Evolutionary conservation across 2,113 vertebrate species (phyloP), one percentile per base, ranked within the genome.

Genomic region (Ancistrus triradiatus): DNA sequence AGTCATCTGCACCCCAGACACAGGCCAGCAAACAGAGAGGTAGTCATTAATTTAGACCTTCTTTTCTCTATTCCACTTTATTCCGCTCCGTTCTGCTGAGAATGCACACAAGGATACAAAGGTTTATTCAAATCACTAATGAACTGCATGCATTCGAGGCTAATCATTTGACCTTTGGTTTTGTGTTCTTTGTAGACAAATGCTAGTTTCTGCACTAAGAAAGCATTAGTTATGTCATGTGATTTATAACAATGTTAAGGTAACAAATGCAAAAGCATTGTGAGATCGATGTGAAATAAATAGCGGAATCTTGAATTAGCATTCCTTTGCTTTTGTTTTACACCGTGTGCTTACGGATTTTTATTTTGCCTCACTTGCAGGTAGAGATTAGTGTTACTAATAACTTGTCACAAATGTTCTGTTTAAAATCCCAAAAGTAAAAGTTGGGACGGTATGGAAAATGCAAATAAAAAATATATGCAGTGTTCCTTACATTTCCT

Each of bases 161-260:
- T 85, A 81, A 81, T 83, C 79, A 84, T 81, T 83, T 85, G 82
- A 87, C 81, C 82, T 86, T 87, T 84, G 78, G 73, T 84, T 84
- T 81, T 78, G 73, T 80, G 63, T 65, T 63, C 64, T 28, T 53
- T 1, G n/a, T 37, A 74, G 69, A 74, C 70, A 71, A 74, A 73
- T 69, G 53, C 66, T 60, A 59, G 66, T 78, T 81, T 80, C 76
- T 83, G 71, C 72, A 65, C 63, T 15, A 75, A 73, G 77, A 78
- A 74, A 82, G 76, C 81, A 83, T 85, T 85, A 81, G 76, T 84
- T 85, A 83, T 83, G 74, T 57, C 31, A 17, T 69, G 73, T 85
- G 83, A 86, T 86, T 84, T 84, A 86, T 70, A 68, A 66, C 66
- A 37, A 42, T 14, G 44, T 68, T 84, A 85, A 83, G 83, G 80